phyloP scores from a whole-genome alignment of 2,113 vertebrate genomes.

The Echinops telfairi region DNA sequence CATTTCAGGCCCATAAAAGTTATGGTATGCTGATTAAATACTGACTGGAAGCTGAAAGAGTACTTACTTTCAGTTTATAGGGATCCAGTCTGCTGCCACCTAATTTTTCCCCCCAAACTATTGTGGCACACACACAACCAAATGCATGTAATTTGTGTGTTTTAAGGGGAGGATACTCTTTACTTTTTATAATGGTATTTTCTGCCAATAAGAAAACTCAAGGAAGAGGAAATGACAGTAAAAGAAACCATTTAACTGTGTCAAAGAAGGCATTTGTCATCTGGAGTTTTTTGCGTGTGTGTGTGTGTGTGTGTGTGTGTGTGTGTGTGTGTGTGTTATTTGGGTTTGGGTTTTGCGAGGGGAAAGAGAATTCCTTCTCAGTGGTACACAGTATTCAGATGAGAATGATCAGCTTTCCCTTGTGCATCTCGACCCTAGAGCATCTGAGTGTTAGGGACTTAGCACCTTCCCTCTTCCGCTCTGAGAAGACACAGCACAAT shows the following conservation, averaged over 20 bases:
- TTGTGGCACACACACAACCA: constrained; percentile 75
- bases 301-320: constrained; percentile 13
- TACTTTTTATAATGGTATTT: constrained; percentile 76
- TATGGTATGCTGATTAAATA: constrained; percentile 87
- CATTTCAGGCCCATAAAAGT: constrained; percentile 86
- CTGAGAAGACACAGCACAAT: constrained; percentile 20
- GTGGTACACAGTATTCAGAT: constrained; percentile 40
- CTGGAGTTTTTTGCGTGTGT: constrained; percentile 41
- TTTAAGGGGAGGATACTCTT: constrained; percentile 10
- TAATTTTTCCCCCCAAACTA: constrained; percentile 84
- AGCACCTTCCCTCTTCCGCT: neutral
- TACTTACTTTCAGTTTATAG: constrained; percentile 82
- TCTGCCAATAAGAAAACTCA: constrained; percentile 69
- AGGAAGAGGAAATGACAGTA: constrained; percentile 56
- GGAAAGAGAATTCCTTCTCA: constrained; percentile 41
- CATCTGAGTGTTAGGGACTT: constrained; percentile 5
- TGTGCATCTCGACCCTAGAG: constrained; percentile 9
- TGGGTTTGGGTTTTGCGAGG: too few relatives aligned
- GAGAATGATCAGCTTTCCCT: neutral
- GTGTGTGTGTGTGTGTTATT: neutral
- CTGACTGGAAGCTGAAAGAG: constrained; percentile 84
- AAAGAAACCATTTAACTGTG: constrained; percentile 47
- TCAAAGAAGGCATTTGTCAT: constrained; percentile 57
- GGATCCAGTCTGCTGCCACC: constrained; percentile 80
- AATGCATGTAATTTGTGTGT: constrained; percentile 69